phyloP scores from a whole-genome alignment of 2,113 vertebrate genomes.

The Taurulus bubalis region DNA sequence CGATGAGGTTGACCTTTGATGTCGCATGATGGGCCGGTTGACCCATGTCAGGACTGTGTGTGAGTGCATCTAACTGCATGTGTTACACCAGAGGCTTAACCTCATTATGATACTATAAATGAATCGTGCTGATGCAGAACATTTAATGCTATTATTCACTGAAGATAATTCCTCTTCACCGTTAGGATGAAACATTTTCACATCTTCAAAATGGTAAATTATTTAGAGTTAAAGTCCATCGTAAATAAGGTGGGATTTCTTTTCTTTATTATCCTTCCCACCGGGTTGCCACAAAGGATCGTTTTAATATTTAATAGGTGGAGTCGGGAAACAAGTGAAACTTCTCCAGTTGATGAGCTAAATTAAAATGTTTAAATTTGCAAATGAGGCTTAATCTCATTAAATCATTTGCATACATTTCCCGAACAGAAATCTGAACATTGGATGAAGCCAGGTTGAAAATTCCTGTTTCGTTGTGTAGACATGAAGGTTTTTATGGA shows the following conservation, averaged over 20 bases:
- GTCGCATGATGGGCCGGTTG: constrained; percentile 11
- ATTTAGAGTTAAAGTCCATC: constrained; percentile 8
- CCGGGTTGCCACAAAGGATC: not conserved
- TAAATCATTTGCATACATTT: too few species aligned
- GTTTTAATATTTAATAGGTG: not conserved
- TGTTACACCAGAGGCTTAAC: not conserved
- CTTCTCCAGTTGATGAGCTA: not conserved
- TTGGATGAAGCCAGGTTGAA: too few species aligned
- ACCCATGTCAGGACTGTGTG: not conserved
- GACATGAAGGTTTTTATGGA: too few species aligned
- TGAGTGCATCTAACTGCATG: not conserved
- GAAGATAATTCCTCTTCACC: constrained; percentile 6
- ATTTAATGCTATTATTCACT: constrained; percentile 14
- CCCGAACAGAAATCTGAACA: too few species aligned
- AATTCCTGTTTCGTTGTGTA: too few species aligned
- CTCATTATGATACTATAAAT: not conserved
- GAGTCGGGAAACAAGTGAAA: not conserved
- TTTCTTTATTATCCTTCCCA: not conserved
- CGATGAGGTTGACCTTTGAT: constrained; percentile 11
- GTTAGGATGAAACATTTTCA: not conserved
- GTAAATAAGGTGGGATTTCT: not conserved
- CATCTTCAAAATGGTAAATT: not conserved
- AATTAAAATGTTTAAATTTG: not conserved
- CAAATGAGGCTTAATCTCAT: not conserved
- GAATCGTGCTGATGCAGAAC: not conserved